Conservation (phyloP, 2,888 invertebrate species). For the Eulithis testata region DNA sequence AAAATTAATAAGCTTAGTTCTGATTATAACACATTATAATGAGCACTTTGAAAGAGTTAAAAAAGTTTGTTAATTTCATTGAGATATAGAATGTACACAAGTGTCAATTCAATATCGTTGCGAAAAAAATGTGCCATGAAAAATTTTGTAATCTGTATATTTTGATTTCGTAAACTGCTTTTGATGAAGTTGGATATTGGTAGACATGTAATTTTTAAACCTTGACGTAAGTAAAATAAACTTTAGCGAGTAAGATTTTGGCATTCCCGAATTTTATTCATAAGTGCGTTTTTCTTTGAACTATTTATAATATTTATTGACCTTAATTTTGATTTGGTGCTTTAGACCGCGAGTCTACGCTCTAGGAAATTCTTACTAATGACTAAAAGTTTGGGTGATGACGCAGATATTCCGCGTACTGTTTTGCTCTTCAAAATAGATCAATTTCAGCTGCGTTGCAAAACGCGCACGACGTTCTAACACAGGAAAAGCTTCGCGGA, state of each 20-base stretch:
- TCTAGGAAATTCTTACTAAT: slow-evolving; percentile 17
- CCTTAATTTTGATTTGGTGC: slow-evolving; percentile 28
- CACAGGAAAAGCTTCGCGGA: no score
- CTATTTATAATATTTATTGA: slow-evolving; percentile 31
- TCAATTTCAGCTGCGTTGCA: no score
- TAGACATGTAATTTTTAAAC: slow-evolving; percentile 37
- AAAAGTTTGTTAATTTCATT: slow-evolving; percentile 30
- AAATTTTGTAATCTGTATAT: slow-evolving; percentile 21
- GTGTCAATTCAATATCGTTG: slow-evolving; percentile 27
- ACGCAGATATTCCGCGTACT: no score
- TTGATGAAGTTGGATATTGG: slow-evolving; percentile 34
- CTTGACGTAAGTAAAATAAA: slow-evolving; percentile 35
- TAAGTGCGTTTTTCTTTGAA: slow-evolving; percentile 38
- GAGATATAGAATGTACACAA: slow-evolving; percentile 21
- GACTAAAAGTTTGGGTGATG: slow-evolving; percentile 11
- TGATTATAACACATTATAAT: background rate
- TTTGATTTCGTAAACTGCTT: slow-evolving; percentile 16
- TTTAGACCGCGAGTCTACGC: slow-evolving; percentile 33
- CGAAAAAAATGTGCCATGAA: slow-evolving; percentile 39
- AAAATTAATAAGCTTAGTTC: slow-evolving; percentile 25
- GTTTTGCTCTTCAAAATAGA: no score
- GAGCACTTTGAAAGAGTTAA: slow-evolving; percentile 2
- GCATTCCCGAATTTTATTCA: slow-evolving; percentile 55
- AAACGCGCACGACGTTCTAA: no score
- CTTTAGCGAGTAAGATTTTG: slow-evolving; percentile 42